phyloP scores from a whole-genome alignment of 1,140 invertebrate genomes.

The Musca vetustissima region DNA sequence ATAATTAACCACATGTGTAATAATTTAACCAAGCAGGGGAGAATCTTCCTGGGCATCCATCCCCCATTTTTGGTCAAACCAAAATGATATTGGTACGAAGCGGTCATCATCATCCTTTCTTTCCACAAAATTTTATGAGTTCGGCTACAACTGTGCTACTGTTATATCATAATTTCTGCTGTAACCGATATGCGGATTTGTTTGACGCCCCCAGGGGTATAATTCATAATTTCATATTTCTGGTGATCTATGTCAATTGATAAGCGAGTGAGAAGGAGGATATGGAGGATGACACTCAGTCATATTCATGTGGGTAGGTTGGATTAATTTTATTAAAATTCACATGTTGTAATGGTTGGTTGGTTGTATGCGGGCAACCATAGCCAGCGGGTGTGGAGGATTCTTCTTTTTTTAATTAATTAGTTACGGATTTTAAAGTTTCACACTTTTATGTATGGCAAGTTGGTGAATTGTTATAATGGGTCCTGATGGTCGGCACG shows the following conservation, averaged over 20 bases:
- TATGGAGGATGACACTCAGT: constrained; percentile 21
- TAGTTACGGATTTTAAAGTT: constrained; percentile 30
- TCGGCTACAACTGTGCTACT: constrained; percentile 26
- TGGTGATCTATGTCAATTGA: constrained; percentile 48
- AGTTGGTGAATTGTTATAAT: too few relatives aligned
- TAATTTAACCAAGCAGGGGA: constrained; percentile 32
- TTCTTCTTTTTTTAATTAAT: constrained; percentile 32
- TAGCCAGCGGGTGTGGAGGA: not conserved
- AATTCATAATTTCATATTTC: constrained; percentile 48
- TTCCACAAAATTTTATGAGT: constrained; percentile 12
- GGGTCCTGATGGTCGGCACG: too few relatives aligned
- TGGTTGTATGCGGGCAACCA: not conserved
- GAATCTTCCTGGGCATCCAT: too few relatives aligned
- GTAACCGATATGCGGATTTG: constrained; percentile 48
- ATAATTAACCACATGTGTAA: constrained; percentile 54
- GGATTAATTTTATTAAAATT: constrained; percentile 11
- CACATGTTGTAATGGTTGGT: too few relatives aligned
- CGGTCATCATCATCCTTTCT: not conserved
- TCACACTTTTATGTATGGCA: constrained; percentile 25
- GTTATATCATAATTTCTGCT: not conserved
- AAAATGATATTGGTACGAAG: too few relatives aligned
- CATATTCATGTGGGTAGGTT: not conserved
- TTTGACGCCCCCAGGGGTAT: constrained; percentile 41
- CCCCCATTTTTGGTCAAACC: too few relatives aligned
- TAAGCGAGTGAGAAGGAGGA: constrained; percentile 34